Evolutionary conservation across 2,113 vertebrate species (phyloP).

Genomic region (Piprites chloris): DNA sequence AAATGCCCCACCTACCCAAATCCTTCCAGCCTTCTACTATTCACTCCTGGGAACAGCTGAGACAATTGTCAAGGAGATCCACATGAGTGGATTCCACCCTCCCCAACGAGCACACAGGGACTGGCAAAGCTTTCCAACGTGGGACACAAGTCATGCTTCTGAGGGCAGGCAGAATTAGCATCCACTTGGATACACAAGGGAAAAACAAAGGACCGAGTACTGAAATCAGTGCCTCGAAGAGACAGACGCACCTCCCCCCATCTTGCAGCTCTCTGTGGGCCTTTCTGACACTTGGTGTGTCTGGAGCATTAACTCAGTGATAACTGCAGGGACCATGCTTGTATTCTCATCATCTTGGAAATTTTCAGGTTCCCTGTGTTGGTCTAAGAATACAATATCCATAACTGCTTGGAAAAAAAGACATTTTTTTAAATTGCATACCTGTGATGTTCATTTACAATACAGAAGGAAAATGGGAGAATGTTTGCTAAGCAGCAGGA

Average conservation of each 20-base stretch:
- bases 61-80: not conserved
- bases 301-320: not conserved
- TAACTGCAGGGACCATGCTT: not conserved
- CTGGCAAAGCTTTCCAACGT: fast-evolving
- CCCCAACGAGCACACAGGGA: fast-evolving
- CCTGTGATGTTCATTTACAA: not conserved
- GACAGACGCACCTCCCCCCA: not conserved
- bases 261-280: not conserved
- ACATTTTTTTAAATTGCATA: not conserved
- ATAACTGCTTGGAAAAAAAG: not conserved
- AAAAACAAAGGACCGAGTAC: not conserved
- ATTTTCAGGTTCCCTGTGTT: not conserved
- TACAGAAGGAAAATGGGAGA: not conserved
- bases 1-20: not conserved
- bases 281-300: not conserved
- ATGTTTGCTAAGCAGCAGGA: not conserved
- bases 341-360: not conserved
- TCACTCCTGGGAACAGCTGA: not conserved
- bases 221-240: not conserved
- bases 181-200: no score
- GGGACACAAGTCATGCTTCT: fast-evolving
- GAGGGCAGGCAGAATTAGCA: not conserved
- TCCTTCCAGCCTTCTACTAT: no score
- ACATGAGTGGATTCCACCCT: fast-evolving
- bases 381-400: not conserved